Evolutionary conservation across 2,113 vertebrate species (phyloP), one percentile per base, ranked within the genome.

Genomic region (Neotragus pygmaeus): DNA sequence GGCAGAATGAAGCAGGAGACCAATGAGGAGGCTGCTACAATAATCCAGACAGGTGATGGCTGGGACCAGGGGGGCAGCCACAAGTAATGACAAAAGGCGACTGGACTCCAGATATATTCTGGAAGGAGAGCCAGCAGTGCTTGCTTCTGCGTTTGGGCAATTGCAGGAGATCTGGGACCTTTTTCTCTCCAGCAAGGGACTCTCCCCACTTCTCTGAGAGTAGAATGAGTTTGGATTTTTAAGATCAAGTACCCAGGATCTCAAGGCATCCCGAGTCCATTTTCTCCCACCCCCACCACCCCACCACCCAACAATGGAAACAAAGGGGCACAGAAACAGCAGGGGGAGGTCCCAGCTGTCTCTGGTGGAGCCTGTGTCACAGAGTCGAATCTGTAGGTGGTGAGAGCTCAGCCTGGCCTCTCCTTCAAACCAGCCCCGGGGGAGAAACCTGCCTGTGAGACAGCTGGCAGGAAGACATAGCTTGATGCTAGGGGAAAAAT

Each of bases 21-120:
- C 30, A 27, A n/a, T 3, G 27, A 53, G 19, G 33, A 15, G 80
- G 49, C 60, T 64, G 53, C 5, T 33, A 36, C 6, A 45, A n/a
- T 39, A 23, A 88, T 27, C 11, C 45, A 53, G 33, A 28, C 3
- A 85, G 43, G n/a, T 1, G 30, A 51, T 2, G 9, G 12, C 62
- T 53, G 9, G 2, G 73, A n/a, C 17, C 4, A 13, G 27, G 49
- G 14, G 15, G 9, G 30, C 49, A 43, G 55, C 0, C 0, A 21
- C 7, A 25, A 39, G 53, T 11, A 64, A 45, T 0, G 11, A 19
- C 0, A 1, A 95, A 39, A 89, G 53, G 28, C 0, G 8, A 19
- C 5, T 58, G 39, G 23, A 81, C 58, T 27, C 70, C 5, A 15
- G 53, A 45, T 39, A 16, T 5, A 17, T 49, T 14, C 62, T 57